Evolutionary conservation across 2,113 vertebrate species (phyloP).

Genomic region (Dunckerocampus dactyliophorus): DNA sequence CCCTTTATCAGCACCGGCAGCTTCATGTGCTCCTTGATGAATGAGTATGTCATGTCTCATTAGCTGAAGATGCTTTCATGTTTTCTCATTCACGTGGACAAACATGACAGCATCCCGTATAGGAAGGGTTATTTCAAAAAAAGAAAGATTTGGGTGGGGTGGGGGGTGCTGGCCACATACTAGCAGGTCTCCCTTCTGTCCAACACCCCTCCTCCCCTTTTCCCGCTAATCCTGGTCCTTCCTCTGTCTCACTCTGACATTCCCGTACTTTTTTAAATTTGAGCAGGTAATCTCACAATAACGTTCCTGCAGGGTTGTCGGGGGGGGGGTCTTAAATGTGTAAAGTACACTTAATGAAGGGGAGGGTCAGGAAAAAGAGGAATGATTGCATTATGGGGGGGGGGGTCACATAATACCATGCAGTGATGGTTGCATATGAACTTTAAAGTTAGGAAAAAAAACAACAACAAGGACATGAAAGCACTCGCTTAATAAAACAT

Average conservation of each 20-base stretch:
- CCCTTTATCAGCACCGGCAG: no score
- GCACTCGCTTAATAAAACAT: no score
- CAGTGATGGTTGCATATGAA: no score
- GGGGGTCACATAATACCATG: neutral
- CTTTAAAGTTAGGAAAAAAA: no score
- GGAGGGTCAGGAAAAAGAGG: neutral
- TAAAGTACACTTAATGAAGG: constrained; percentile 14
- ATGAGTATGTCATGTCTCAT: neutral
- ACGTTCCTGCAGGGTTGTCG: constrained; percentile 31
- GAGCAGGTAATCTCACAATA: constrained; percentile 39
- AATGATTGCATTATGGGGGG: neutral
- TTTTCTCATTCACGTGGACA: no score
- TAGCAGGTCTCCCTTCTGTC: constrained; percentile 56
- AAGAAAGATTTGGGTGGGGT: no score
- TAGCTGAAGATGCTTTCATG: constrained; percentile 2
- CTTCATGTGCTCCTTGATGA: no score
- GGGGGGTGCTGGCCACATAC: constrained; percentile 28
- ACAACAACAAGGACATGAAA: no score
- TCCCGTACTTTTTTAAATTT: constrained; percentile 45
- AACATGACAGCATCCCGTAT: constrained; percentile 8
- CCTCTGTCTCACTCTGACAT: constrained; percentile 25
- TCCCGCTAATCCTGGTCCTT: constrained; percentile 49
- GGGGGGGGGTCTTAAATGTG: constrained; percentile 35
- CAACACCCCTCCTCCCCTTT: constrained; percentile 40
- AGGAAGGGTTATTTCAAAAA: no score